A percentile compares a stretch with the other conserved stretches of the same genome.
These are phyloP conservation scores for Thalpophila matura DNA, from an alignment of 2,888 invertebrate genomes.

Conservation along the genomic window DNA sequence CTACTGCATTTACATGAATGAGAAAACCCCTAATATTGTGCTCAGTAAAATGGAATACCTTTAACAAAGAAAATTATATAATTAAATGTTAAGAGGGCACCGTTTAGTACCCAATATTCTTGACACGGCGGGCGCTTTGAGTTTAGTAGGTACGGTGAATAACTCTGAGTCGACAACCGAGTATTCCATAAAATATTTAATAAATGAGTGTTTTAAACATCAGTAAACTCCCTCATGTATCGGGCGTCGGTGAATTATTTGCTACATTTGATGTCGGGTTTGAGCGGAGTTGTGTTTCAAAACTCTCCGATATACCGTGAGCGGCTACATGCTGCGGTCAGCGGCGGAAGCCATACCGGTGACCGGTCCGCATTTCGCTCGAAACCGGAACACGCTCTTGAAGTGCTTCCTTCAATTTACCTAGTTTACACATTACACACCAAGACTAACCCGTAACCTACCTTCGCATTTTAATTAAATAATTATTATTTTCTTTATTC, in stretches of 20 bases:
- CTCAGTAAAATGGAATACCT: constrained; percentile 28
- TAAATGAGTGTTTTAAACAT: constrained; percentile 26
- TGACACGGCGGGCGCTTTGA: constrained; percentile 21
- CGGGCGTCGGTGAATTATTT: constrained; percentile 42
- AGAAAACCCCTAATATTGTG: constrained; percentile 25
- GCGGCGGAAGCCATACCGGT: constrained; percentile 80
- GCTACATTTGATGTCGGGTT: constrained; percentile 42
- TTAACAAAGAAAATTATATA: constrained; percentile 34
- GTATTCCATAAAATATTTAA: constrained; percentile 31
- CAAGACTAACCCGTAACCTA: constrained; percentile 61
- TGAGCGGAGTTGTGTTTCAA: constrained; percentile 44
- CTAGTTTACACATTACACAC: constrained; percentile 77
- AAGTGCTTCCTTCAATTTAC: constrained; percentile 85
- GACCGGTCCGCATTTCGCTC: constrained; percentile 74
- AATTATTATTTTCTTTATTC: constrained; percentile 19
- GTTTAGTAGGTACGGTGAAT: constrained; percentile 34
- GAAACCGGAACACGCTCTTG: constrained; percentile 87
- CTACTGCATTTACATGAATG: constrained; percentile 43
- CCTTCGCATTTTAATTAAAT: constrained; percentile 51
- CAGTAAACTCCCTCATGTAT: constrained; percentile 18
- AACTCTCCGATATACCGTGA: constrained; percentile 36
- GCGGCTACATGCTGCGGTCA: constrained; percentile 73
- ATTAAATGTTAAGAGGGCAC: constrained; percentile 10
- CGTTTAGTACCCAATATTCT: constrained; percentile 36
- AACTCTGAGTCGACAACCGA: constrained; percentile 23